These are phyloP conservation scores for Coendou prehensilis DNA, from an alignment of 2,797 vertebrate genomes.

Conservation along the genomic window DNA sequence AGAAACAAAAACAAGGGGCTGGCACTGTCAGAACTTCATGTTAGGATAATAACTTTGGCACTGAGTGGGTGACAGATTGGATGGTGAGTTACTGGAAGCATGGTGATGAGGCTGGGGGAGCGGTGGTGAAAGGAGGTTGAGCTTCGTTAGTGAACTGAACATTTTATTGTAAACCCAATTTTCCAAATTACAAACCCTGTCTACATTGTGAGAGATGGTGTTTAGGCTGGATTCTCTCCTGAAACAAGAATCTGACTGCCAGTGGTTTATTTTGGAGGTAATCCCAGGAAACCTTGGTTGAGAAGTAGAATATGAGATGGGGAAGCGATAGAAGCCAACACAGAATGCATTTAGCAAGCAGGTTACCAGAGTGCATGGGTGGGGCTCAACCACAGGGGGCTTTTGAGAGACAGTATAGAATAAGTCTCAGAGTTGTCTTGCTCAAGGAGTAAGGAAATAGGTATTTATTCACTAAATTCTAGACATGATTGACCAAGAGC, in stretches of 20 bases:
- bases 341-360: background rate
- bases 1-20: background rate
- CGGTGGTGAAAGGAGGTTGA: background rate
- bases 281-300: background rate
- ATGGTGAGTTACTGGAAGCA: background rate
- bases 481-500: background rate
- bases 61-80: background rate
- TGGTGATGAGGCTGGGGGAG: background rate
- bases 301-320: background rate
- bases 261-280: slow-evolving; percentile 22
- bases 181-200: background rate
- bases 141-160: background rate
- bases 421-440: background rate
- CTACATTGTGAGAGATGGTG: background rate
- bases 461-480: background rate
- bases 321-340: background rate
- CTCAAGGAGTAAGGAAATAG: background rate
- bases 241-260: background rate
- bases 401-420: background rate
- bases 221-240: slow-evolving; percentile 27
- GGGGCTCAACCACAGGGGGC: background rate
- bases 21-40: background rate
- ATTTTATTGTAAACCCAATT: background rate
- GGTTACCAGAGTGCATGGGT: background rate
- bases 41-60: background rate